phyloP scores from a whole-genome alignment of 2,888 invertebrate genomes.

The Drosophila ustulata region DNA sequence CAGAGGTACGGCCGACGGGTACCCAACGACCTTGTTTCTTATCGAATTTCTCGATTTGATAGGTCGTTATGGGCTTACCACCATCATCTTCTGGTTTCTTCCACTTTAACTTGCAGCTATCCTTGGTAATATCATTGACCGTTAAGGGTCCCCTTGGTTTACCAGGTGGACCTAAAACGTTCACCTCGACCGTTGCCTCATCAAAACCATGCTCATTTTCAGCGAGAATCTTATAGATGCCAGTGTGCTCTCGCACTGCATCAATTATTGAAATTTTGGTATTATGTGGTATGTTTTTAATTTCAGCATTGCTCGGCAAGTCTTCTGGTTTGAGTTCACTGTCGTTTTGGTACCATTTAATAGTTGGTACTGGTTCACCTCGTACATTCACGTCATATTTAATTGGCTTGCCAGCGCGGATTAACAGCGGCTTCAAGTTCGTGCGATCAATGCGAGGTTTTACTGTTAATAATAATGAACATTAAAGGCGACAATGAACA shows the following conservation, averaged over 20 bases:
- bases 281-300: conserved; percentile 95
- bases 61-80: conserved; percentile 96
- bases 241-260: conserved; percentile 93
- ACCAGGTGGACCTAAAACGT: conserved; percentile 92
- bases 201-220: conserved; percentile 96
- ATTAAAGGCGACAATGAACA: too few relatives aligned
- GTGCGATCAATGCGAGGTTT: conserved; percentile 99
- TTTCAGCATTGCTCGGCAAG: conserved; percentile 87
- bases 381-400: conserved; percentile 97
- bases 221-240: conserved; percentile 95
- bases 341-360: conserved; percentile 95
- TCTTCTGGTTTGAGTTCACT: conserved; percentile 90
- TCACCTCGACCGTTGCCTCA: conserved; percentile 96
- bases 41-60: conserved; percentile 97
- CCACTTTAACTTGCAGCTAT: conserved; percentile 96
- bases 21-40: conserved; percentile 96
- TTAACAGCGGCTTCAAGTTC: conserved; percentile 94
- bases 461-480: conserved; percentile 86
- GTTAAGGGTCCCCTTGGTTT: conserved; percentile 96
- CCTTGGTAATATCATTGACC: conserved; percentile 94
- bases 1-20: conserved; percentile 94
- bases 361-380: conserved; percentile 97
- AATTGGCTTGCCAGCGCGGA: conserved; percentile 96
- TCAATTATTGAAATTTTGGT: conserved; percentile 94
- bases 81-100: conserved; percentile 97